Evolutionary conservation across 2,888 invertebrate genomes (phyloP).

Genomic region (Cryptocephalus primarius): DNA sequence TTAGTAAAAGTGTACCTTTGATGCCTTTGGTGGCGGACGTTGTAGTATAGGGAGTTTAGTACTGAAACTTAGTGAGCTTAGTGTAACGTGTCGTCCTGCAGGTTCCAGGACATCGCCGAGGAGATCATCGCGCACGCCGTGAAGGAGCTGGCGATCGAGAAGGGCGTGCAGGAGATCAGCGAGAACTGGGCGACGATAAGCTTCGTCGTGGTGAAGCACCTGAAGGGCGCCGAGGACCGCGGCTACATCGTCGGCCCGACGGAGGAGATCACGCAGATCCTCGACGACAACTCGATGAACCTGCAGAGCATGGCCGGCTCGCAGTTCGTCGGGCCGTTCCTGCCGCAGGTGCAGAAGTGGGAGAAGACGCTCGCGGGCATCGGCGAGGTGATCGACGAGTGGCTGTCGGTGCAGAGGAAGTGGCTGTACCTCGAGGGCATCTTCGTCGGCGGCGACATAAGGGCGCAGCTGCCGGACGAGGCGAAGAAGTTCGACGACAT

Average conservation of each 20-base stretch:
- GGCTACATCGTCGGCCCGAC: conserved; percentile 56
- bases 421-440: conserved; percentile 91
- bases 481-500: conserved; percentile 85
- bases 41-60: too few relatives aligned
- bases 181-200: conserved; percentile 58
- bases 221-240: conserved; percentile 64
- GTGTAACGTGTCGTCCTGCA: conserved; percentile 28
- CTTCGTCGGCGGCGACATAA: conserved; percentile 82
- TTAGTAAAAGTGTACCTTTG: too few relatives aligned
- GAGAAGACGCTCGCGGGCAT: conserved; percentile 70
- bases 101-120: conserved; percentile 72
- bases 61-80: too few relatives aligned
- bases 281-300: conserved; percentile 85
- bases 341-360: conserved; percentile 73
- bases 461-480: conserved; percentile 77
- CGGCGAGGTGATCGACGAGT: conserved; percentile 78
- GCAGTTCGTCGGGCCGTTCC: conserved; percentile 83
- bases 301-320: conserved; percentile 86
- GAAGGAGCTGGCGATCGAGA: conserved; percentile 85
- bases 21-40: too few relatives aligned
- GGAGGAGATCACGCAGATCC: conserved; percentile 67
- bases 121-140: conserved; percentile 81
- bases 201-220: conserved; percentile 56
- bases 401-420: conserved; percentile 77
- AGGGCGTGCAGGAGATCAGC: conserved; percentile 71